A percentile compares a stretch with the other conserved stretches of the same genome.
Conservation (phyloP, 2,113 vertebrate species). For the Eulacestoma nigropectus region DNA sequence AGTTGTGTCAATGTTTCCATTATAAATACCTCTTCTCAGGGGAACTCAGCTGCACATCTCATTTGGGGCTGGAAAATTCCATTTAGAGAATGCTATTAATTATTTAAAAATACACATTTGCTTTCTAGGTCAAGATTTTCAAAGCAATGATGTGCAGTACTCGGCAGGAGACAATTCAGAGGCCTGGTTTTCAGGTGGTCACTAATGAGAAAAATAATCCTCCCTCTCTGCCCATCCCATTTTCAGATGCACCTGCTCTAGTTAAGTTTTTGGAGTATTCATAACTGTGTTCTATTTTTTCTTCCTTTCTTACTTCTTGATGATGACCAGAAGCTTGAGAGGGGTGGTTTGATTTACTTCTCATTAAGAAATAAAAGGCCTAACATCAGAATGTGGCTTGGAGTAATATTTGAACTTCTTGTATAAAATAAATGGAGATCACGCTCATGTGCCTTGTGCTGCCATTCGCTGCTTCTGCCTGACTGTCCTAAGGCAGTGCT, state of each 20-base stretch:
- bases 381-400: neutral
- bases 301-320: neutral
- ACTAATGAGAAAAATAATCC: neutral
- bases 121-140: constrained; percentile 50
- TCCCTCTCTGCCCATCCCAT: neutral
- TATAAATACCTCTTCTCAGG: constrained; percentile 41
- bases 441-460: neutral
- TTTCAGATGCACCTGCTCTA: constrained; percentile 1
- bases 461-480: fast-evolving
- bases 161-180: neutral
- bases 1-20: constrained; percentile 44
- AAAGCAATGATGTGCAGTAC: neutral
- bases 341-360: neutral
- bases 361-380: neutral
- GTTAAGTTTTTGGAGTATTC: neutral
- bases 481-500: neutral
- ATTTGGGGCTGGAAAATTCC: constrained; percentile 49
- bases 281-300: neutral
- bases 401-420: neutral
- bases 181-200: constrained; percentile 3
- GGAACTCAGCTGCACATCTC: constrained; percentile 3
- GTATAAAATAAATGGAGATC: neutral
- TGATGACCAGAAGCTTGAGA: neutral
- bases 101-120: constrained; percentile 43
- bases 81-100: constrained; percentile 38